Conservation (phyloP, 2,797 vertebrate genomes). For the Sebastes melanostomus region DNA sequence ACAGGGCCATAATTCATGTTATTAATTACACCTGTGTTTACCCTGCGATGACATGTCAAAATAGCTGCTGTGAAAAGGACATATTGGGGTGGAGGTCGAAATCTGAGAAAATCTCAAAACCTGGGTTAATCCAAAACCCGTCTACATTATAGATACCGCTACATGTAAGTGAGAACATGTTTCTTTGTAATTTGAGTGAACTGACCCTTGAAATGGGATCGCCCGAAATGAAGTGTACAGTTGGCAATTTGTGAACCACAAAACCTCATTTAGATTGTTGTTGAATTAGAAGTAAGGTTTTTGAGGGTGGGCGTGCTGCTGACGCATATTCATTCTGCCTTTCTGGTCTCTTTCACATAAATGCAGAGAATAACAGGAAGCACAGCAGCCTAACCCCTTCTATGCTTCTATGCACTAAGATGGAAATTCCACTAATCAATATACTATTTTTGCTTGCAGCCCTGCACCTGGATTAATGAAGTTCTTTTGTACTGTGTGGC, state of each 20-base stretch:
- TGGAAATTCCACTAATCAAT: constrained; percentile 64
- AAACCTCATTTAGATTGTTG: constrained; percentile 13
- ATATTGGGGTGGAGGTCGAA: neutral
- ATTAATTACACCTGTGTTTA: too few species aligned
- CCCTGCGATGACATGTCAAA: too few species aligned
- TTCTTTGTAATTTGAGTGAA: constrained; percentile 12
- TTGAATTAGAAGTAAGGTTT: constrained; percentile 2
- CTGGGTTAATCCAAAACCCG: neutral
- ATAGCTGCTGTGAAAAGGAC: too few species aligned
- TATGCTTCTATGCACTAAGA: constrained; percentile 61
- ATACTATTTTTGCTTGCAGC: constrained; percentile 51
- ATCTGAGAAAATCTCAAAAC: neutral
- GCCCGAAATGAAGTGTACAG: neutral
- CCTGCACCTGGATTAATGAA: constrained; percentile 44
- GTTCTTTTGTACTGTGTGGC: constrained; percentile 57
- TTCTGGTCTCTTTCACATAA: constrained; percentile 27
- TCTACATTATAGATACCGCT: neutral
- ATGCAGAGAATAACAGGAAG: constrained; percentile 54
- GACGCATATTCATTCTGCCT: constrained; percentile 16
- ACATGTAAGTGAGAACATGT: neutral
- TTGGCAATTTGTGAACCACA: constrained; percentile 3
- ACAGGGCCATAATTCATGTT: too few species aligned
- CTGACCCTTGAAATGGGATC: neutral
- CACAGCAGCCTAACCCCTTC: constrained; percentile 43
- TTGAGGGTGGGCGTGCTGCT: neutral